These are phyloP conservation scores for Aptenodytes forsteri DNA, from an alignment of 2,113 vertebrate genomes.

Conservation along the genomic window DNA sequence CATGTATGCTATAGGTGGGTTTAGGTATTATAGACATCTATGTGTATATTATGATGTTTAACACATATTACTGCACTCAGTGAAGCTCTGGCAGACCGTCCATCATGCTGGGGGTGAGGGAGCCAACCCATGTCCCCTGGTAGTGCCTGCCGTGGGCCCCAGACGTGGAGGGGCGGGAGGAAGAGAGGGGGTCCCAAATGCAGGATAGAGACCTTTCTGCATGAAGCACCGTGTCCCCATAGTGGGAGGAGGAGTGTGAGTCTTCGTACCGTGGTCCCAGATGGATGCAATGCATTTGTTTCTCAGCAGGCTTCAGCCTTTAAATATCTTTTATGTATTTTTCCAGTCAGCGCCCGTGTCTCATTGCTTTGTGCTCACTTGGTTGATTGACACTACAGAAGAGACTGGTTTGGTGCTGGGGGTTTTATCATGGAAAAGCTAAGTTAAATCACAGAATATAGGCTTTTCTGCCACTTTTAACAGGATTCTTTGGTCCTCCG, in stretches of 20 bases:
- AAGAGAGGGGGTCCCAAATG: not conserved
- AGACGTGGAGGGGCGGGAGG: rapidly evolving
- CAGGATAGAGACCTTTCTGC: not conserved
- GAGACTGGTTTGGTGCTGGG: not conserved
- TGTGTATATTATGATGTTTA: not conserved
- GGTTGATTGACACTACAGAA: not conserved
- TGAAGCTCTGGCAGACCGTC: not conserved
- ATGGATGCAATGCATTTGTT: not conserved
- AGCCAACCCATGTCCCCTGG: not conserved
- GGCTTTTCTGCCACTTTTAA: not conserved
- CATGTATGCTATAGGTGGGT: not conserved
- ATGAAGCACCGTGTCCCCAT: rapidly evolving
- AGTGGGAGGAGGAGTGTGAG: not conserved
- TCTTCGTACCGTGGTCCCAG: not conserved
- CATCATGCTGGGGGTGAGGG: not conserved
- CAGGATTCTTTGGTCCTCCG: not conserved
- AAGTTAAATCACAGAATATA: not conserved
- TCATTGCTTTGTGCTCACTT: not conserved
- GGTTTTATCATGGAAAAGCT: not conserved
- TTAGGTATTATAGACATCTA: not conserved
- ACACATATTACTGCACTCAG: not conserved
- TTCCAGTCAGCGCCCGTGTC: not conserved
- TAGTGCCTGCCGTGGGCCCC: rapidly evolving
- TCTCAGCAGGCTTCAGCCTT: not conserved
- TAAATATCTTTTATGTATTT: not conserved